phyloP scores from a whole-genome alignment of 2,113 vertebrate genomes.

The Thermophis baileyi region DNA sequence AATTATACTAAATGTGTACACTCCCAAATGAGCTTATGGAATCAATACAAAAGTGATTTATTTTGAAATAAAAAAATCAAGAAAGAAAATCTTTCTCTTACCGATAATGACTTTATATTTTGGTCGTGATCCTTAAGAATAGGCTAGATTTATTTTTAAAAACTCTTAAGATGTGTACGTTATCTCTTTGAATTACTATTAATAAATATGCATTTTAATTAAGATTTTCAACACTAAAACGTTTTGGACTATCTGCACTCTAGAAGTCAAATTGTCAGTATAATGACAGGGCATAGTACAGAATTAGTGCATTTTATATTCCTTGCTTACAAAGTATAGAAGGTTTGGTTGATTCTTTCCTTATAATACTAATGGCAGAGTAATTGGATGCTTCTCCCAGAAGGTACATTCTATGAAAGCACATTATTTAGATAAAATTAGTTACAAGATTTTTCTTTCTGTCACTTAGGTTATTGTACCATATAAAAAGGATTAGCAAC shows the following conservation, averaged over 20 bases:
- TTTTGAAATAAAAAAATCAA: not conserved
- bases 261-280: not conserved
- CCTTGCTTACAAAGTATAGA: not conserved
- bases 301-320: not conserved
- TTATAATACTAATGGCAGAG: not conserved
- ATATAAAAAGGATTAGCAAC: slow-evolving; percentile 32
- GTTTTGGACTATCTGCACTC: slow-evolving; percentile 26
- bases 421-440: slow-evolving; percentile 29
- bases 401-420: slow-evolving; percentile 21
- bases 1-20: not conserved
- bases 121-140: not conserved
- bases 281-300: slow-evolving; percentile 18
- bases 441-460: slow-evolving; percentile 27
- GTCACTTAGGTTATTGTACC: slow-evolving; percentile 26
- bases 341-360: not conserved
- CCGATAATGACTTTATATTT: not conserved
- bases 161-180: not conserved
- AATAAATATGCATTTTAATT: slow-evolving; percentile 20
- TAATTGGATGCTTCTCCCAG: slow-evolving; percentile 19
- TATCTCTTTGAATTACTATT: slow-evolving; percentile 35
- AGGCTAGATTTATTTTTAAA: not conserved
- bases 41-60: not conserved
- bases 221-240: not conserved
- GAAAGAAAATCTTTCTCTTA: not conserved
- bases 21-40: not conserved